Percentiles rank a stretch among this genome's conserved stretches.
Conservation (phyloP, 1,140 invertebrate species). For the Bursaphelenchus mucronatus region DNA sequence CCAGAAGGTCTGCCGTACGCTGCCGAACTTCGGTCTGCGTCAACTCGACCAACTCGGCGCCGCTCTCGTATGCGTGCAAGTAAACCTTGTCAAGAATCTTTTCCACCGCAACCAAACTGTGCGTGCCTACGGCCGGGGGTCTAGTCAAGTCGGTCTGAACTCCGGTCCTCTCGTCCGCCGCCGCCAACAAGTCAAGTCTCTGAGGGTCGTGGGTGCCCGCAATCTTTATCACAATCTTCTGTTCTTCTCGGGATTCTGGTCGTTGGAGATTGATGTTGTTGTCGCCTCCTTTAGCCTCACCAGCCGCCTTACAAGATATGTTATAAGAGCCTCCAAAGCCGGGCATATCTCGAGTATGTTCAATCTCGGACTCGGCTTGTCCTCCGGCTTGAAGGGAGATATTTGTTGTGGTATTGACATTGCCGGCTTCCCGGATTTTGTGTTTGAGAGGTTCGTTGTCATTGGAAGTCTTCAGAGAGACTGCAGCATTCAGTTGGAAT, state of each 20-base stretch:
- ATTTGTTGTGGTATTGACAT: conserved; percentile 25
- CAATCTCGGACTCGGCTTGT: conserved; percentile 26
- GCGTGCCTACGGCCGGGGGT: background rate
- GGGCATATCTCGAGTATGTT: conserved; percentile 29
- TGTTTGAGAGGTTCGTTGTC: conserved; percentile 24
- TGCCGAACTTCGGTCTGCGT: conserved; percentile 32
- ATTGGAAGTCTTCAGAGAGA: conserved; percentile 23
- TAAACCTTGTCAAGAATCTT: conserved; percentile 17
- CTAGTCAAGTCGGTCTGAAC: conserved; percentile 23
- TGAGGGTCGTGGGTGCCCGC: background rate
- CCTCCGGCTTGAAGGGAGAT: conserved; percentile 24
- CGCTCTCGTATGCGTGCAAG: conserved; percentile 23
- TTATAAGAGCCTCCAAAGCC: conserved; percentile 28
- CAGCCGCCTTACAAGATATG: conserved; percentile 30
- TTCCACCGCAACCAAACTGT: conserved; percentile 7
- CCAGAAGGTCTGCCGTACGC: conserved; percentile 38
- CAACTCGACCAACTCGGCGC: conserved; percentile 32
- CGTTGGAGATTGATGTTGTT: conserved; percentile 23
- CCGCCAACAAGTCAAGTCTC: conserved; percentile 3
- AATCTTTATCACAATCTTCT: conserved; percentile 26
- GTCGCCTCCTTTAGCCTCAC: conserved; percentile 25
- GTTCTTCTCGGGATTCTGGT: conserved; percentile 19
- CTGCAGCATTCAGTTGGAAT: background rate
- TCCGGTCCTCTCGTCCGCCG: conserved; percentile 14
- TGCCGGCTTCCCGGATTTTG: conserved; percentile 16